Evolutionary conservation across 2,797 vertebrate genomes (phyloP), one percentile per base, ranked within the genome.

Genomic region (Thaleichthys pacificus): DNA sequence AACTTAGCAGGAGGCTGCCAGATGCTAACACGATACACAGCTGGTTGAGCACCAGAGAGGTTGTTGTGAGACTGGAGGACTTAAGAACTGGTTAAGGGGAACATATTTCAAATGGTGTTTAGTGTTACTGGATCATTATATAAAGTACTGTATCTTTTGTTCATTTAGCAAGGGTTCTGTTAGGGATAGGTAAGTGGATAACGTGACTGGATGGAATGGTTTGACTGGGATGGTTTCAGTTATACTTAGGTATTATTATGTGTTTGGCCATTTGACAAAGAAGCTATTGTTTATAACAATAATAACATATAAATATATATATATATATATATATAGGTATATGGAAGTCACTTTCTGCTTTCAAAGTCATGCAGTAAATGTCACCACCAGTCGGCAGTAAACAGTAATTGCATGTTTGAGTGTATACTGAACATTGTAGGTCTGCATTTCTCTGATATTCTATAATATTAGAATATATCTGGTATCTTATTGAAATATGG

Each of bases 21-120:
- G 72, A 69, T 74, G 72, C 68, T 68, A 24, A 19, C 26, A 22
- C 19, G 14, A 57, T n/a, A 6, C 51, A 70, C 73, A 49, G 73
- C 57, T 73, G 71, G 54, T 38, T 61, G 35, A 30, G n/a, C 70
- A 64, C 49, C 15, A 28, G 22, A 47, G 54, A 17, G 54, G 19
- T 51, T 21, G 26, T 9, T 3, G 22, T n/a, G 15, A 6, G 63
- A 51, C 11, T 14, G 30, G 49, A 9, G 26, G 67, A n/a, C 54
- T 57, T 8, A 26, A 15, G 28, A 19, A 56, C 51, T 47, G 42
- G 11, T 12, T 47, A 47, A 56, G 51, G 19, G 51, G 15, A n/a
- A 14, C 49, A 51, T 17, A 6, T 35, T 35, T 35, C 32, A 35
- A 54, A 56, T n/a, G 51, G 15, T 3, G 17, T 19, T 54, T n/a